Evolutionary conservation across 2,888 invertebrate genomes (phyloP), one percentile per base, ranked within the genome.

Genomic region (Leuctra nigra): DNA sequence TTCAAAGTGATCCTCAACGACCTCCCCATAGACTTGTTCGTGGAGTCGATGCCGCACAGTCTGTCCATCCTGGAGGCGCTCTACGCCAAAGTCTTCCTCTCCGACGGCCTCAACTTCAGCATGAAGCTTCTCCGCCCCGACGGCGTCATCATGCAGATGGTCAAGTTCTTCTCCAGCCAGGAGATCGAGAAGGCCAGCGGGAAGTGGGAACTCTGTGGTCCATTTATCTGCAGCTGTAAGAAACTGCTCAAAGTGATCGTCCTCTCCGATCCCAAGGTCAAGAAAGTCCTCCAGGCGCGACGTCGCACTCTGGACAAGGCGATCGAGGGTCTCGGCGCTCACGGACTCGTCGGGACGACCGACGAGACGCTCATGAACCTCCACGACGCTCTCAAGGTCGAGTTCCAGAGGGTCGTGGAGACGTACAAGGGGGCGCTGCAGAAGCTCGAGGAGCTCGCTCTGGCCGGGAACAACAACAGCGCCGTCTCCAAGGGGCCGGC

Each of bases 41-140:
- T 93, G n/a, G 93, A 93, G 64, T 87, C 91, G 2, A 75, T 94
- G 70, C 94, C 94, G 1, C 89, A 91, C 69, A 91, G 91, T 16
- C 81, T 94, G 1, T 86, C 88, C 64, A 78, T 94, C 48, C 75
- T 95, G 64, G 94, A 94, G 70, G 89, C 92, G 0, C 79, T 94
- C 20, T 86, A 80, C 63, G 73, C 76, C 47, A 76, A 77, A 66
- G 71, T 77, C 13, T 75, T 73, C 61, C 68, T 75, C 20, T 72
- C 73, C 2, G 73, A 72, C 33, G 72, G 71, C 6, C 63, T 66
- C n/a, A 67, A 68, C 61, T 67, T 74, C 65, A 68, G 73, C 62
- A 64, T 73, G 54, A 72, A 73, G 55, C 68, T 73, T 9, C 66
- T 78, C 20, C 62, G 73, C 64, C 63, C 68, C 50, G 92, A 93